phyloP scores from a whole-genome alignment of 2,113 vertebrate species.

The Fukomys damarensis region DNA sequence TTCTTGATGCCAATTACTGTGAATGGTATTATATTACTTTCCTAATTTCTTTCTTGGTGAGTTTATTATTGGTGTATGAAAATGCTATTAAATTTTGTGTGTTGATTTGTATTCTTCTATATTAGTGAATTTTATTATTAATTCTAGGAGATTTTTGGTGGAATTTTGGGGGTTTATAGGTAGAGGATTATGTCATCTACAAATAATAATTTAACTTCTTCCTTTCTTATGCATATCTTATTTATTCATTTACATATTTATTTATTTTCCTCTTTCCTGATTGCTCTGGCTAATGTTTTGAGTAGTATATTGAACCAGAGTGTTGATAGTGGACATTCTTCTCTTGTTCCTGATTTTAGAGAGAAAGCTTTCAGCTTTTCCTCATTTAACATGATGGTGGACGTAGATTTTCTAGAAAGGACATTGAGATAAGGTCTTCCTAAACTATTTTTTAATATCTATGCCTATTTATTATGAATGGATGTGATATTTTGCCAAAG shows the following conservation, averaged over 20 bases:
- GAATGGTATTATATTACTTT: background rate
- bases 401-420: background rate
- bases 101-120: background rate
- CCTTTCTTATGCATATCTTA: background rate
- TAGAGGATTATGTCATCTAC: background rate
- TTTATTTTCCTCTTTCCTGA: background rate
- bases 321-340: background rate
- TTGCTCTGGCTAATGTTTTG: background rate
- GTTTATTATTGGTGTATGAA: background rate
- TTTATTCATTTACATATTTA: no score
- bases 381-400: background rate
- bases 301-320: background rate
- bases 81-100: background rate
- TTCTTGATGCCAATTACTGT: background rate
- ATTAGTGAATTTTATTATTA: background rate
- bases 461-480: background rate
- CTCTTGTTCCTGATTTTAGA: background rate
- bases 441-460: background rate
- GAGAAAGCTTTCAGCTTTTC: background rate
- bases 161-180: background rate
- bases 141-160: background rate
- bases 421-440: background rate
- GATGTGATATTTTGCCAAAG: background rate
- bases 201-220: background rate
- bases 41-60: background rate